phyloP scores from a whole-genome alignment of 2,113 vertebrate genomes.

The Polypterus bichir region DNA sequence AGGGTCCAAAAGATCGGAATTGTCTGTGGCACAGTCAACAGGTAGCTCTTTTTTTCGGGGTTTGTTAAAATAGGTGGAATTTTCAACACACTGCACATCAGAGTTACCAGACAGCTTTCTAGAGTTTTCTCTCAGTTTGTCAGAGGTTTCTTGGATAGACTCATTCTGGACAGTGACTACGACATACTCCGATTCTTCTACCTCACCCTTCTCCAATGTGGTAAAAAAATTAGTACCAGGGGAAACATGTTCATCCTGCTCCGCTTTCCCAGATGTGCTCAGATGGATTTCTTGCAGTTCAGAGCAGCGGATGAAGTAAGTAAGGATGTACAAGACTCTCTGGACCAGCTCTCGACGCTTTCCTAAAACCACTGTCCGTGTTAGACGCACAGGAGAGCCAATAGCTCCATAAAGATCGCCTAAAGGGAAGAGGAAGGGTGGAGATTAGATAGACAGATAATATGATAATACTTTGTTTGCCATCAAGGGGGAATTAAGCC shows the following conservation, averaged over 20 bases:
- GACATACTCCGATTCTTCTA: slow-evolving; percentile 66
- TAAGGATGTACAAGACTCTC: slow-evolving; percentile 56
- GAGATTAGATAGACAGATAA: neutral
- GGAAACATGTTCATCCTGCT: slow-evolving; percentile 38
- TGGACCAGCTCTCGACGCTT: slow-evolving; percentile 67
- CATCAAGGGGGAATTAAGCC: too few species aligned
- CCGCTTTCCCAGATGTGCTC: slow-evolving; percentile 26
- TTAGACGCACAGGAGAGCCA: slow-evolving; percentile 65
- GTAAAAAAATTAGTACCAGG: slow-evolving; percentile 49
- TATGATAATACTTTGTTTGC: too few species aligned
- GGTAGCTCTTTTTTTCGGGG: too few species aligned
- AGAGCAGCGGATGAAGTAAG: slow-evolving; percentile 74
- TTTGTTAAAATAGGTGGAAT: too few species aligned
- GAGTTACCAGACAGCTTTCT: too few species aligned
- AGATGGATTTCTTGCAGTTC: slow-evolving; percentile 70
- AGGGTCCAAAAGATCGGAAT: too few species aligned
- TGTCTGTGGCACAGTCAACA: too few species aligned
- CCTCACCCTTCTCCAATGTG: slow-evolving; percentile 57
- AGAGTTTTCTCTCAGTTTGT: slow-evolving; percentile 12
- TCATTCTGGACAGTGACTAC: slow-evolving; percentile 56
- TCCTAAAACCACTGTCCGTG: slow-evolving; percentile 68
- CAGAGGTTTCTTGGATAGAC: slow-evolving; percentile 28
- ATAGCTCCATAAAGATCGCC: slow-evolving; percentile 74
- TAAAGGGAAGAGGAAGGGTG: slow-evolving; percentile 16
- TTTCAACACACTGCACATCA: too few species aligned